phyloP scores from a whole-genome alignment of 1,140 invertebrate genomes.

The Brachystomella parvula region DNA sequence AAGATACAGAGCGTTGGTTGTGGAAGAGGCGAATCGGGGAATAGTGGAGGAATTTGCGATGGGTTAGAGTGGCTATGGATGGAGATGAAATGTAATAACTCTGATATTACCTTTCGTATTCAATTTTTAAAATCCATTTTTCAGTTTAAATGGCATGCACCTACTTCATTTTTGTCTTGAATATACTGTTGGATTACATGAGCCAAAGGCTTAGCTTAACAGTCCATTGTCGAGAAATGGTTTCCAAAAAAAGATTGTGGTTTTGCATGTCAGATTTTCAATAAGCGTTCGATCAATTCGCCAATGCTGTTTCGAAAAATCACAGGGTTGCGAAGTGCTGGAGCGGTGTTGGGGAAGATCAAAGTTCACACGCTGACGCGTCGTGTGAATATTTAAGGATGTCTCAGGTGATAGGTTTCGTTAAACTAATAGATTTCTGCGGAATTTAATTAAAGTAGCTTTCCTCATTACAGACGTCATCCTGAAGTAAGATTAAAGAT shows the following conservation, averaged over 20 bases:
- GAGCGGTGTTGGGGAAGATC: constrained; percentile 25
- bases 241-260: too few species aligned
- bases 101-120: neutral
- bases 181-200: neutral
- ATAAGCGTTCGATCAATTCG: constrained; percentile 30
- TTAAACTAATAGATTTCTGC: neutral
- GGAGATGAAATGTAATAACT: too few species aligned
- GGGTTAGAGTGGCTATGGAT: too few species aligned
- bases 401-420: constrained; percentile 37
- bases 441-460: constrained; percentile 14
- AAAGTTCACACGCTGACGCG: constrained; percentile 33
- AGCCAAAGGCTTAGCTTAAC: neutral
- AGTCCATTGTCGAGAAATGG: constrained; percentile 24
- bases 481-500: constrained; percentile 35
- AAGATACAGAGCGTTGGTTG: too few species aligned
- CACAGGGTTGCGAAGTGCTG: constrained; percentile 28
- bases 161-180: neutral
- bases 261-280: too few species aligned
- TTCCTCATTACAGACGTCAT: constrained; percentile 30
- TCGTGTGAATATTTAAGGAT: constrained; percentile 34
- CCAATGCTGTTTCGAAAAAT: constrained; percentile 35
- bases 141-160: neutral
- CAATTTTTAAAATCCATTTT: neutral
- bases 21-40: too few species aligned
- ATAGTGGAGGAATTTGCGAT: too few species aligned